Evolutionary conservation across 2,113 vertebrate species (phyloP).

Genomic region (Hippoglossus stenolepis): DNA sequence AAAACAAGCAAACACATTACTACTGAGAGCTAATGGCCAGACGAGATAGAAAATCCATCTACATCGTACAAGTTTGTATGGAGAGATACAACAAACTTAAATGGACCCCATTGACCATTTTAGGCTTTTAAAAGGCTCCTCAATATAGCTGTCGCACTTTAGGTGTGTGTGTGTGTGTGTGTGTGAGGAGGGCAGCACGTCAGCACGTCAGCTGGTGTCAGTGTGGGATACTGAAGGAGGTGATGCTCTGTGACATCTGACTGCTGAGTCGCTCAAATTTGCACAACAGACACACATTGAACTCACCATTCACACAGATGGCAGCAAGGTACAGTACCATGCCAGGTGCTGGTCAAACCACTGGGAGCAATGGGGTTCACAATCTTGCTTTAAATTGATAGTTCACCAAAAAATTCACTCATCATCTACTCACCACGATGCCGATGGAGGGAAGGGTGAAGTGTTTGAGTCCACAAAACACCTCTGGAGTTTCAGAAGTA

Average conservation of each 20-base stretch:
- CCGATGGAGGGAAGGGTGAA: too few species aligned
- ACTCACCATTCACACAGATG: too few species aligned
- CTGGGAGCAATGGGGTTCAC: too few species aligned
- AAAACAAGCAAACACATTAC: slow-evolving; percentile 60
- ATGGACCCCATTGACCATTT: background rate
- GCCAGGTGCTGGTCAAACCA: too few species aligned
- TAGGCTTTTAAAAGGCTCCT: slow-evolving; percentile 18
- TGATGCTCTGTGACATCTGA: slow-evolving; percentile 31
- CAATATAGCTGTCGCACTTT: too few species aligned
- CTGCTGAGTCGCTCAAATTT: slow-evolving; percentile 23
- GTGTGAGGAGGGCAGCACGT: background rate
- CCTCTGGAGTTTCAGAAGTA: too few species aligned
- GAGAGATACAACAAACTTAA: background rate
- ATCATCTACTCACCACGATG: too few species aligned
- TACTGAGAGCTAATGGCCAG: slow-evolving; percentile 5
- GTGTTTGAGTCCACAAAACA: too few species aligned
- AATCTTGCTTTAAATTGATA: too few species aligned
- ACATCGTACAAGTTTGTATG: background rate
- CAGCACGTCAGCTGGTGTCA: slow-evolving; percentile 6
- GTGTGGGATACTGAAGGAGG: background rate
- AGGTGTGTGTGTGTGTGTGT: too few species aligned
- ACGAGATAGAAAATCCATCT: slow-evolving; percentile 15
- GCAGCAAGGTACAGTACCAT: too few species aligned
- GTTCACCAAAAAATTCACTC: too few species aligned
- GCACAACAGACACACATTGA: background rate